Evolutionary conservation across 1,140 invertebrate genomes (phyloP).

Genomic region (Dendroctonus valens): DNA sequence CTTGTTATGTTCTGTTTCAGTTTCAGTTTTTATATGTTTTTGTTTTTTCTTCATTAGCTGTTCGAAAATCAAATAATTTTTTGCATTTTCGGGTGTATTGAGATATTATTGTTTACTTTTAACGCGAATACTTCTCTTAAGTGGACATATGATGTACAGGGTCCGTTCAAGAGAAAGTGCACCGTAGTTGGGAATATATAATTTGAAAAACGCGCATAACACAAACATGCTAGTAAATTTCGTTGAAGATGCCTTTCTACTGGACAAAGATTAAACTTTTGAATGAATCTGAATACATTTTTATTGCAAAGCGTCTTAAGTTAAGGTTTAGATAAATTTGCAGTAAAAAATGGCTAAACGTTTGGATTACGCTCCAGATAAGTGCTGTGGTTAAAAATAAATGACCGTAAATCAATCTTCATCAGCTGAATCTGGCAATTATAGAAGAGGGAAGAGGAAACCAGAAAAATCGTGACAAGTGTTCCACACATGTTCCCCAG

Average conservation of each 20-base stretch:
- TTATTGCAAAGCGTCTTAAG: background rate
- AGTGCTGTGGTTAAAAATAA: background rate
- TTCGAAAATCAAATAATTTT: too few relatives aligned
- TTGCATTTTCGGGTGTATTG: too few relatives aligned
- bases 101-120: too few relatives aligned
- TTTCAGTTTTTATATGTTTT: too few relatives aligned
- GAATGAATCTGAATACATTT: background rate
- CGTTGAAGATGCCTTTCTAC: background rate
- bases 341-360: background rate
- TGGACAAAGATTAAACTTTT: background rate
- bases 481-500: slow-evolving; percentile 20
- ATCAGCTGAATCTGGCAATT: slow-evolving; percentile 7
- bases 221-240: background rate
- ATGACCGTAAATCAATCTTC: slow-evolving; percentile 9
- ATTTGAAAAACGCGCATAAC: background rate
- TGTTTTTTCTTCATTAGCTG: too few relatives aligned
- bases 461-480: slow-evolving; percentile 15
- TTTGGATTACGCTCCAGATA: background rate
- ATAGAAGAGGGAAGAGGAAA: slow-evolving; percentile 1
- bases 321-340: background rate
- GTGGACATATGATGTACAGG: too few relatives aligned
- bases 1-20: too few relatives aligned
- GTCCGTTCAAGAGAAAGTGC: too few relatives aligned
- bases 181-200: too few relatives aligned
- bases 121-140: too few relatives aligned